phyloP scores from a whole-genome alignment of 2,888 invertebrate genomes.

The Aphodius sticticus region DNA sequence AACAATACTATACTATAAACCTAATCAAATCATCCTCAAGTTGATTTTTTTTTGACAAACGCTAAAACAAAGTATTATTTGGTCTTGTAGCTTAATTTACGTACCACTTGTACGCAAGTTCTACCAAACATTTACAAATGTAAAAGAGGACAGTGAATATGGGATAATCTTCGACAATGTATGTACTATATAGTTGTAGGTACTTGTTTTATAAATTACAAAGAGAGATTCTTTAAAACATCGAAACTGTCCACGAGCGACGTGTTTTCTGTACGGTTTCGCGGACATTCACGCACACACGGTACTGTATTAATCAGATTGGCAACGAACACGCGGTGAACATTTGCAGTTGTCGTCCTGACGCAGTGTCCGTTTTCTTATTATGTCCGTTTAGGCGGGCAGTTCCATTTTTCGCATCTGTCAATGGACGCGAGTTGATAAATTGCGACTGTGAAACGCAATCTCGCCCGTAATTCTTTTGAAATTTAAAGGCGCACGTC shows the following conservation, averaged over 20 bases:
- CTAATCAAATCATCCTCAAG: too few species aligned
- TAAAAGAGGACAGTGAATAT: too few species aligned
- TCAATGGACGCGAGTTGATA: constrained; percentile 26
- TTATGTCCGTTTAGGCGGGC: constrained; percentile 27
- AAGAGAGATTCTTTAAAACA: background rate
- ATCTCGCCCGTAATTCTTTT: constrained; percentile 23
- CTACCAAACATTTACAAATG: too few species aligned
- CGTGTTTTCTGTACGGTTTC: background rate
- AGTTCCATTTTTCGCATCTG: constrained; percentile 28
- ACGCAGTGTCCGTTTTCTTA: constrained; percentile 21
- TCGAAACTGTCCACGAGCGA: background rate
- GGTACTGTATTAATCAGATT: background rate
- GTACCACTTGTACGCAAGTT: too few species aligned
- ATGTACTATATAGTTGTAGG: too few species aligned
- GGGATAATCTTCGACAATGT: too few species aligned
- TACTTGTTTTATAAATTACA: background rate
- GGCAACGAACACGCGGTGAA: background rate
- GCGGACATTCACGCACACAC: background rate
- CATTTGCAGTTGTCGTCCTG: background rate
- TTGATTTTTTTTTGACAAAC: too few species aligned
- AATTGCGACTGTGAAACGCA: constrained; percentile 16
- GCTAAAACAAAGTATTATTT: too few species aligned
- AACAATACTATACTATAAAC: too few species aligned
- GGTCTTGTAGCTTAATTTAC: too few species aligned
- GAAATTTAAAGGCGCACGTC: constrained; percentile 8